Evolutionary conservation across 2,113 vertebrate genomes (phyloP), one percentile per base, ranked within the genome.

Genomic region (Aythya baeri): DNA sequence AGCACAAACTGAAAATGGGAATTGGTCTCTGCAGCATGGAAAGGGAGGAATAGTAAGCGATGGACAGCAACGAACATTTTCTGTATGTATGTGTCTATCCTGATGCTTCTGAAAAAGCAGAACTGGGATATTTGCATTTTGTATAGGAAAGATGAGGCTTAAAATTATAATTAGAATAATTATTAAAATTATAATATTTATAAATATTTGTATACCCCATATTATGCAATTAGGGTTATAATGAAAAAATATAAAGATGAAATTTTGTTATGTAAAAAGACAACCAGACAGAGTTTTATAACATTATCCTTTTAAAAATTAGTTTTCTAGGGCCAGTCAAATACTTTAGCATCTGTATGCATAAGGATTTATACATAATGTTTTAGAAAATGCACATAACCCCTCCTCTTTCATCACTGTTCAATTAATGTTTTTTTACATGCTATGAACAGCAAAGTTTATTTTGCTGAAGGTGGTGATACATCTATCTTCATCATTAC

Each of bases 321-420:
- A 29, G 1, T 65, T 89, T 94, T 89, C 3, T 6, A 61, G 7
- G 4, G 2, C 3, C 9, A 62, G 12, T 44, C 32, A 66, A 68
- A 65, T 43, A 36, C 23, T 38, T 52, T 34, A 80, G 49, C 25
- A 82, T 22, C 3, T 65, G 3, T 65, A 27, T 44, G 7, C 16
- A 27, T 62, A 18, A 25, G 6, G 50, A 6, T 32, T 9, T 52
- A 18, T 44, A 49, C 7, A 5, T 31, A 26, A 74, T 67, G 91
- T 27, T 61, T 78, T 84, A 63, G 21, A 4, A 43, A 66, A 32
- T 17, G 1, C 13, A 57, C 3, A 17, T 41, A 63, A 18, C 4
- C 2, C 4, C 12, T 2, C 8, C 0, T 43, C 12, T 68, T 76
- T 66, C 68, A 54, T 11, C 9, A 22, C 1, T 7, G 1, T 46